A percentile compares a stretch with the other conserved stretches of the same genome.
phyloP scores from a whole-genome alignment of 2,113 vertebrate genomes.

The Misgurnus anguillicaudatus region DNA sequence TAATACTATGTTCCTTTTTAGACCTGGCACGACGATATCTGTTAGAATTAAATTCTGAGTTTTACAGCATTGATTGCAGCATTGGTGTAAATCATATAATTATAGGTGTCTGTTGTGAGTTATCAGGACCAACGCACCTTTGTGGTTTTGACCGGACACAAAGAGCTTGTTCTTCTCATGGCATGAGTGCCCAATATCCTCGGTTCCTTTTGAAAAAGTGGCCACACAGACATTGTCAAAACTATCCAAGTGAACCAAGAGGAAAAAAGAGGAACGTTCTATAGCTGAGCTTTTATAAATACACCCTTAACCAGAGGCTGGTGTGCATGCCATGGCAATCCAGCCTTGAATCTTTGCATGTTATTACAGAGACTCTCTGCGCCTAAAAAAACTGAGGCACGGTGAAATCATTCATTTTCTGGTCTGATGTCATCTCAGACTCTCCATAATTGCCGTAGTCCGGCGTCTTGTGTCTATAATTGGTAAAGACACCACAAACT shows the following conservation, averaged over 20 bases:
- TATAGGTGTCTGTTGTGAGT: not conserved
- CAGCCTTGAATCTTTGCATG: slow-evolving; percentile 66
- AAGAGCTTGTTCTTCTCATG: slow-evolving; percentile 56
- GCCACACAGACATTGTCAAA: slow-evolving; percentile 63
- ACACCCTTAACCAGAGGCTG: slow-evolving; percentile 61
- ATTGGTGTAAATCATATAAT: not conserved
- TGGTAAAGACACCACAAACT: slow-evolving; percentile 60
- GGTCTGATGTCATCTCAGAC: slow-evolving; percentile 75
- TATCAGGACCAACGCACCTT: slow-evolving; percentile 14
- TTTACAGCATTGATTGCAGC: not conserved
- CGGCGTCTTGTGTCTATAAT: slow-evolving; percentile 72
- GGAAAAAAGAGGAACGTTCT: slow-evolving; percentile 39
- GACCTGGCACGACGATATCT: not conserved
- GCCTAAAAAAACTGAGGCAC: slow-evolving; percentile 61
- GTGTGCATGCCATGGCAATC: slow-evolving; percentile 64
- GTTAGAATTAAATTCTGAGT: not conserved
- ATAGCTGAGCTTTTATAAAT: slow-evolving; percentile 52
- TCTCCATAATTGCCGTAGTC: slow-evolving; percentile 69
- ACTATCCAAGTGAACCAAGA: slow-evolving; percentile 59
- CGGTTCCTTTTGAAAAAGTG: slow-evolving; percentile 47
- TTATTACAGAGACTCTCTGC: slow-evolving; percentile 67
- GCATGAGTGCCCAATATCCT: slow-evolving; percentile 68
- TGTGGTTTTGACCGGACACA: slow-evolving; percentile 18
- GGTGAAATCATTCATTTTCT: slow-evolving; percentile 78
- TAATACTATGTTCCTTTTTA: slow-evolving; percentile 4